Conservation (phyloP, 1,140 invertebrate species). For the Halictus rubicundus region DNA sequence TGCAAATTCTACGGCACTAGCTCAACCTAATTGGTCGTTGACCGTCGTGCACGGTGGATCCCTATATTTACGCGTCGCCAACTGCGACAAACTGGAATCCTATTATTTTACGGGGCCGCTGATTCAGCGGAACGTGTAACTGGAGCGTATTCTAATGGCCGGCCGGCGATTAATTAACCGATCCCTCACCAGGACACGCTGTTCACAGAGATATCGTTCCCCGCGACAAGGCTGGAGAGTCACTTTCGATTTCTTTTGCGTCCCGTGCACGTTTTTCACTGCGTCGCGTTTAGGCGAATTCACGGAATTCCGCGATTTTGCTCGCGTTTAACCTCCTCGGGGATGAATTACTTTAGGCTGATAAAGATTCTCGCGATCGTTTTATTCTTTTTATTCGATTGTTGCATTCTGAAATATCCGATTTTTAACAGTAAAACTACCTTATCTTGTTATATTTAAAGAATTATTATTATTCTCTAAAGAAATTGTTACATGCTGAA, state of each 20-base stretch:
- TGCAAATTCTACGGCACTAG: constrained; percentile 49
- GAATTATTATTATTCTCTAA: no score
- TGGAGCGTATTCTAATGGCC: constrained; percentile 52
- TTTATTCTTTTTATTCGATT: no score
- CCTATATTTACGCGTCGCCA: constrained; percentile 51
- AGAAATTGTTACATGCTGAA: no score
- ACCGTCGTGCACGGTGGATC: constrained; percentile 44
- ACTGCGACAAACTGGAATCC: constrained; percentile 51
- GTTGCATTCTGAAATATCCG: no score
- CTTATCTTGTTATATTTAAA: no score
- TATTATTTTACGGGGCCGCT: constrained; percentile 49
- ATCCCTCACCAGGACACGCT: not conserved
- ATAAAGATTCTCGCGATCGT: no score
- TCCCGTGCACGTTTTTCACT: not conserved
- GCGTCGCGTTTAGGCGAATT: no score
- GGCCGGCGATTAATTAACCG: constrained; percentile 45
- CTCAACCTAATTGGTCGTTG: constrained; percentile 54
- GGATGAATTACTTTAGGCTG: no score
- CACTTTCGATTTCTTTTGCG: constrained; percentile 18
- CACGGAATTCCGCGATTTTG: no score
- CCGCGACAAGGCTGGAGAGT: constrained; percentile 1
- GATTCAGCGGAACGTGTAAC: constrained; percentile 51
- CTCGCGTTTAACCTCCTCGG: no score
- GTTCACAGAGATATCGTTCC: constrained; percentile 1
- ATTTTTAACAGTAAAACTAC: no score